A percentile compares a stretch with the other conserved stretches of the same genome.
Evolutionary conservation across 2,113 vertebrate species (phyloP).

Genomic region (Neolamprologus toae): DNA sequence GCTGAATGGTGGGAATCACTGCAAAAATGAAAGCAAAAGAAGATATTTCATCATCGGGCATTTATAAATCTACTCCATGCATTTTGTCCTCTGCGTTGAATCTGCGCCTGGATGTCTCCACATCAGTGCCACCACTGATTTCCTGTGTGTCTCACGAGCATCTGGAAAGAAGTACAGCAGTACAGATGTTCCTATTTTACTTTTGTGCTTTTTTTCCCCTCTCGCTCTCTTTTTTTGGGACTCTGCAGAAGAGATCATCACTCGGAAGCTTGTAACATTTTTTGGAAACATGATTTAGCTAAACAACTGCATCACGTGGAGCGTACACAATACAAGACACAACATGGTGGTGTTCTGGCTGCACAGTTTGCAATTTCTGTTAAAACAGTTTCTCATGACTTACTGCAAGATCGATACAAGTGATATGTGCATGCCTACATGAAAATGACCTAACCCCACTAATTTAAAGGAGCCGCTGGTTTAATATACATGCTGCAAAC

Average conservation of each 20-base stretch:
- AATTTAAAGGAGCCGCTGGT: not conserved
- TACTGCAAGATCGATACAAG: not conserved
- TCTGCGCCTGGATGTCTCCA: not conserved
- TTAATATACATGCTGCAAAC: not conserved
- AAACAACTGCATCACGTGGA: not conserved
- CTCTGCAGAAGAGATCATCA: not conserved
- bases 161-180: not conserved
- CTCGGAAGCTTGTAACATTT: not conserved
- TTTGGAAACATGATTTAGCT: not conserved
- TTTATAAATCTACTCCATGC: not conserved
- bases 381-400: not conserved
- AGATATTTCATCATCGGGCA: not conserved
- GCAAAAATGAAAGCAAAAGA: not conserved
- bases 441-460: not conserved
- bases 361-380: not conserved
- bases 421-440: not conserved
- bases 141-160: not conserved
- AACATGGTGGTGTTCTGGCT: not conserved
- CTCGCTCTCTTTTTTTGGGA: not conserved
- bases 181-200: not conserved
- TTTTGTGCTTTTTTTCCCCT: not conserved
- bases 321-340: not conserved
- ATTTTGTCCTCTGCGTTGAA: not conserved
- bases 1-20: slow-evolving; percentile 91
- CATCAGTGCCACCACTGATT: not conserved